These are phyloP conservation scores for Capromys pilorides DNA, from an alignment of 2,797 vertebrate species.

Conservation along the genomic window DNA sequence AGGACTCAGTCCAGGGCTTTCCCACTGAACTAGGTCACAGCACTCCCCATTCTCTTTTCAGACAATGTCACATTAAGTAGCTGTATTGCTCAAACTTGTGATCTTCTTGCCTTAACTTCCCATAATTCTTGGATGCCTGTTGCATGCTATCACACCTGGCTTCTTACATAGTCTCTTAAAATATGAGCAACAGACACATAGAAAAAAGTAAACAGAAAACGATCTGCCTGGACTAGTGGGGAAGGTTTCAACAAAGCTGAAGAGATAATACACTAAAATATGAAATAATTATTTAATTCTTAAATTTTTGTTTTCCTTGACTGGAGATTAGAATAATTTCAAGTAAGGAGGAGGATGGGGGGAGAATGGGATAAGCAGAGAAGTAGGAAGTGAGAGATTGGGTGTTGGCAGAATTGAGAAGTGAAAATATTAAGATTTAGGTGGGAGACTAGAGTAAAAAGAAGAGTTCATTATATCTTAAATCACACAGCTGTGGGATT, in stretches of 20 bases:
- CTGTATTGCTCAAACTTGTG: background rate
- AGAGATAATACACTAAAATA: background rate
- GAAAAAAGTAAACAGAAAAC: background rate
- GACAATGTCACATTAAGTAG: background rate
- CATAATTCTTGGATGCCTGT: background rate
- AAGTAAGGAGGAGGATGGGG: background rate
- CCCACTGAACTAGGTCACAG: background rate
- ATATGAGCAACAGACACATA: background rate
- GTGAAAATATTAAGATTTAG: background rate
- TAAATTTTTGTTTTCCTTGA: background rate
- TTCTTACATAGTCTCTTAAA: background rate
- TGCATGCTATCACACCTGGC: background rate
- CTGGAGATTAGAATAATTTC: background rate
- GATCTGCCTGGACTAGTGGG: background rate
- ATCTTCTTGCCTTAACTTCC: background rate
- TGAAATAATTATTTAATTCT: background rate
- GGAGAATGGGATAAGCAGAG: accelerated
- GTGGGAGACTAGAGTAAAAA: background rate
- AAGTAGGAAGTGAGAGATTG: background rate
- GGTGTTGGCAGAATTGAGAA: background rate
- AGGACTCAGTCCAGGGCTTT: too few relatives aligned
- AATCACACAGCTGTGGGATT: background rate
- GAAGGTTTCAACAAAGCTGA: background rate
- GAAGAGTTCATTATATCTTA: background rate
- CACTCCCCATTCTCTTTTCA: background rate